phyloP scores from a whole-genome alignment of 2,113 vertebrate genomes.

The Aspidoscelis tigris region DNA sequence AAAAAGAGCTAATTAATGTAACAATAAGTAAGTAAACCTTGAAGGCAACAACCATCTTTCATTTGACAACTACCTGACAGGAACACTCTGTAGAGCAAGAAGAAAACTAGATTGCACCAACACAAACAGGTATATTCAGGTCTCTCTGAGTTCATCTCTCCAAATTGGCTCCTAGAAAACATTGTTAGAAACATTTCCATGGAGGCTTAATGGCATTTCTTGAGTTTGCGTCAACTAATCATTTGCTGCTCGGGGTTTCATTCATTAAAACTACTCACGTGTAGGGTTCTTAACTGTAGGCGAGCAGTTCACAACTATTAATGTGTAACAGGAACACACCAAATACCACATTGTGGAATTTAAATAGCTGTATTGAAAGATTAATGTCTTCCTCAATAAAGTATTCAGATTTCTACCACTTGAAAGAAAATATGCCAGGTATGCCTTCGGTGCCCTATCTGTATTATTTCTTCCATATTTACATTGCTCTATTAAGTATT shows the following conservation, averaged over 20 bases:
- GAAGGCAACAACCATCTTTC: not conserved
- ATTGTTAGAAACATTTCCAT: not conserved
- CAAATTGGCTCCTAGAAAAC: not conserved
- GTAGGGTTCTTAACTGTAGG: constrained; percentile 5
- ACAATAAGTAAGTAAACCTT: not conserved
- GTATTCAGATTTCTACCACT: constrained; percentile 23
- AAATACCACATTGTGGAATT: constrained; percentile 27
- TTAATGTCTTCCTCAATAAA: constrained; percentile 32
- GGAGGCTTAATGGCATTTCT: not conserved
- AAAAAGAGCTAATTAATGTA: too few species aligned
- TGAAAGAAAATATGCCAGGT: not conserved
- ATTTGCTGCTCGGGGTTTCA: not conserved
- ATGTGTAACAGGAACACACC: constrained; percentile 43
- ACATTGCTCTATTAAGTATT: constrained; percentile 10
- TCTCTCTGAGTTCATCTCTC: not conserved
- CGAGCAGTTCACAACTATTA: constrained; percentile 23
- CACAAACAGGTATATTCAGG: constrained; percentile 6
- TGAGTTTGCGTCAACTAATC: constrained; percentile 22
- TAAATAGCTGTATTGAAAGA: constrained; percentile 11
- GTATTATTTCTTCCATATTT: not conserved
- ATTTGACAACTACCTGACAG: not conserved
- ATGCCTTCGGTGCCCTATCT: not conserved
- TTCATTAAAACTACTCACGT: constrained; percentile 50
- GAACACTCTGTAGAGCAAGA: not conserved
- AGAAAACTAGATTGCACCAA: constrained; percentile 9